A percentile compares a stretch with the other conserved stretches of the same genome.
These are phyloP conservation scores for Drosophila ohnishii DNA, from an alignment of 1,140 invertebrate genomes.

Conservation along the genomic window DNA sequence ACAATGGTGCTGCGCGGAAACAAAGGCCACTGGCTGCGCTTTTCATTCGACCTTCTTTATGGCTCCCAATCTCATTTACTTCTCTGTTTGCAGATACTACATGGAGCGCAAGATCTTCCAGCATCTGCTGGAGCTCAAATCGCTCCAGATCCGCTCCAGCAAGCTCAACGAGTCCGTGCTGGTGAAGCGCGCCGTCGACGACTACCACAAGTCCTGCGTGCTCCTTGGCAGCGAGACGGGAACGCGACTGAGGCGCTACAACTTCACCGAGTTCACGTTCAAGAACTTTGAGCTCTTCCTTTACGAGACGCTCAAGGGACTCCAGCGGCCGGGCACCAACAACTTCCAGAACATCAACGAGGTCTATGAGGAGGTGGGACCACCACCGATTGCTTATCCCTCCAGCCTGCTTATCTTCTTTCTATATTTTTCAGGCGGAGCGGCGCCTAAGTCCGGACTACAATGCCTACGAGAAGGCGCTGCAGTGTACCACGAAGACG, in stretches of 20 bases:
- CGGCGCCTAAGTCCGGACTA: slow-evolving; percentile 85
- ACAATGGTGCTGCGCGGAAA: neutral
- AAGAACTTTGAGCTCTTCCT: slow-evolving; percentile 96
- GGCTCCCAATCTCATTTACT: neutral
- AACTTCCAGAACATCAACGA: slow-evolving; percentile 83
- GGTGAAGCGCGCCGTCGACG: slow-evolving; percentile 92
- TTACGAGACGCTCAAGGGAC: slow-evolving; percentile 92
- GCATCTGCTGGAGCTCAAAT: slow-evolving; percentile 95
- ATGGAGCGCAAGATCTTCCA: slow-evolving; percentile 97
- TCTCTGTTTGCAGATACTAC: slow-evolving; percentile 88
- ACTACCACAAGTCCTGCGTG: slow-evolving; percentile 90
- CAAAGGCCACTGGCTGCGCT: slow-evolving; percentile 20
- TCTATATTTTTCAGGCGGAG: slow-evolving; percentile 68
- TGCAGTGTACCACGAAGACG: slow-evolving; percentile 91
- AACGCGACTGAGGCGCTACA: slow-evolving; percentile 85
- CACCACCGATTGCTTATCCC: neutral
- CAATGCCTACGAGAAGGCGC: slow-evolving; percentile 84
- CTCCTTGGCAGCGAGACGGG: slow-evolving; percentile 86
- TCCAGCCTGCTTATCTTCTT: neutral
- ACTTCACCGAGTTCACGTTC: slow-evolving; percentile 89
- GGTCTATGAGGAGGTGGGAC: slow-evolving; percentile 83
- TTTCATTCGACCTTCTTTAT: slow-evolving; percentile 25
- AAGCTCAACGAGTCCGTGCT: slow-evolving; percentile 94
- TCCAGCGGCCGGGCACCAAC: slow-evolving; percentile 87
- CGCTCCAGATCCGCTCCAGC: slow-evolving; percentile 94